These are phyloP conservation scores for Ardeotis arabs DNA, from an alignment of 2,113 vertebrate genomes.

Conservation along the genomic window DNA sequence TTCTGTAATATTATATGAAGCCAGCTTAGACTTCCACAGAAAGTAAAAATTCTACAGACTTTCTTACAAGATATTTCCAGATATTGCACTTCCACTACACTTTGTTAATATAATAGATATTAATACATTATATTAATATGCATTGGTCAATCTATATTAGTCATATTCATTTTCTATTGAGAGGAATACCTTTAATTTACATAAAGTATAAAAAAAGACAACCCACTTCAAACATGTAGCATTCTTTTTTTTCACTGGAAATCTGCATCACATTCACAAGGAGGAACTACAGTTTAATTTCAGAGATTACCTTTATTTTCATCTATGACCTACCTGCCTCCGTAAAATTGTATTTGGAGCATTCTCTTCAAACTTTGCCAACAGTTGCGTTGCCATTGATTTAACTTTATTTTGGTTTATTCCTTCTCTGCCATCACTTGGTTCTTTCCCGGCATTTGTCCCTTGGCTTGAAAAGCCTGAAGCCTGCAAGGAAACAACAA, in stretches of 20 bases:
- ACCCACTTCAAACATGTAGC: neutral
- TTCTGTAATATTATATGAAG: neutral
- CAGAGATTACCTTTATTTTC: neutral
- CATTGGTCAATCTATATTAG: neutral
- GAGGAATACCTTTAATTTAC: neutral
- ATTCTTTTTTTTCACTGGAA: neutral
- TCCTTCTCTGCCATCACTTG: slow-evolving; percentile 73
- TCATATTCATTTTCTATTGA: neutral
- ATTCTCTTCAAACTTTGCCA: slow-evolving; percentile 94
- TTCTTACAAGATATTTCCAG: neutral
- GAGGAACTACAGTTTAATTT: neutral
- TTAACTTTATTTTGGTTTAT: slow-evolving; percentile 91
- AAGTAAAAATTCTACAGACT: neutral
- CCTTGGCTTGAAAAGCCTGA: slow-evolving; percentile 75
- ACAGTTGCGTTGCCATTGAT: slow-evolving; percentile 91
- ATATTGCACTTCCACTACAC: neutral
- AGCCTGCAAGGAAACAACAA: slow-evolving; percentile 70
- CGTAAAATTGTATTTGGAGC: slow-evolving; percentile 71
- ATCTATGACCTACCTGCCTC: slow-evolving; percentile 82
- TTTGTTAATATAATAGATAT: neutral
- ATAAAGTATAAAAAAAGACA: neutral
- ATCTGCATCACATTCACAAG: neutral
- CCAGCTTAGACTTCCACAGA: neutral
- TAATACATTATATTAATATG: neutral
- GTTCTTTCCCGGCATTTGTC: slow-evolving; percentile 65